A percentile compares a stretch with the other conserved stretches of the same genome.
Evolutionary conservation across 2,888 invertebrate genomes (phyloP).

Genomic region (Lasioglossum calceatum): DNA sequence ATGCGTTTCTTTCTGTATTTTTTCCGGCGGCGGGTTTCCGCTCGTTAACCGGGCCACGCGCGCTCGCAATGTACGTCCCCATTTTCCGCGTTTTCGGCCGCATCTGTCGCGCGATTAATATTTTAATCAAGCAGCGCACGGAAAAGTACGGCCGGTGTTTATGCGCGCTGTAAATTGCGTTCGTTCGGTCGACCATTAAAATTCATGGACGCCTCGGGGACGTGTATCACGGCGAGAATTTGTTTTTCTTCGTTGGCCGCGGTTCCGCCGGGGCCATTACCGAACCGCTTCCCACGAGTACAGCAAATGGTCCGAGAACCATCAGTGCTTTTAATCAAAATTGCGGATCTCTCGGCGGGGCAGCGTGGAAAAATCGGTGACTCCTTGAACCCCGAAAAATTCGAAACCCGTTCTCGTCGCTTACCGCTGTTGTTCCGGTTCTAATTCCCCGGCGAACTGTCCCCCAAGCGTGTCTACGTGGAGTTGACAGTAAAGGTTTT

Average conservation of each 20-base stretch:
- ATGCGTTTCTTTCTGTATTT: background rate
- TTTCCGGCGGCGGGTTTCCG: constrained; percentile 4
- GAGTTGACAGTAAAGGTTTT: constrained; percentile 36
- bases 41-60: constrained; percentile 37
- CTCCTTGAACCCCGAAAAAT: background rate
- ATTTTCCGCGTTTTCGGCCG: constrained; percentile 43
- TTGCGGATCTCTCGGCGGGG: background rate
- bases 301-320: background rate
- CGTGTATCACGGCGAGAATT: constrained; percentile 21
- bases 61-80: background rate
- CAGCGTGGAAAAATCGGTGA: constrained; percentile 24
- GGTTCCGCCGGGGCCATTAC: background rate
- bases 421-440: constrained; percentile 15
- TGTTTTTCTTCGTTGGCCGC: constrained; percentile 23
- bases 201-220: constrained; percentile 53
- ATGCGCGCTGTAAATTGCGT: constrained; percentile 31
- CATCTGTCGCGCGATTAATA: constrained; percentile 61
- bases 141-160: constrained; percentile 46
- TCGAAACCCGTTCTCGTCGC: background rate
- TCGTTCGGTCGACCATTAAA: constrained; percentile 54
- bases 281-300: background rate
- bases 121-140: constrained; percentile 51
- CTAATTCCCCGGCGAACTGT: constrained; percentile 20
- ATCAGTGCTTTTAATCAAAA: background rate
- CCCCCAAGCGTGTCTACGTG: background rate